Base-by-base conservation (phyloP, 2,113 vertebrate genomes). In the Paedocypris sp. region DNA sequence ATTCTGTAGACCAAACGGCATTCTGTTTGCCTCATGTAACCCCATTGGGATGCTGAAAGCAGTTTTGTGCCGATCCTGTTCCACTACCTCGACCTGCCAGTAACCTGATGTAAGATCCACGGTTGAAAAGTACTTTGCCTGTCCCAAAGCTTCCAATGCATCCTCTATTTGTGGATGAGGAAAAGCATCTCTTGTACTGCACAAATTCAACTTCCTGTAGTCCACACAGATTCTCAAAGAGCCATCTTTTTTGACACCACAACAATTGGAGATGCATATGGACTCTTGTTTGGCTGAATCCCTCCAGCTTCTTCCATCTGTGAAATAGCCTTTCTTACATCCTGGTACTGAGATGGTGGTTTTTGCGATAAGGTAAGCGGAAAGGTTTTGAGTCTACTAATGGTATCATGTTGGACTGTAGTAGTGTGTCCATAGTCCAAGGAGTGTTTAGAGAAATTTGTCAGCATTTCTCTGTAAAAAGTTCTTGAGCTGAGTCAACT, bases 61-160 rank as follows among this genome's bases (percentile, higher is more conserved):
- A 26, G 43, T 46, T 46, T 46, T 46, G 22, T 6, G 43, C 43
- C 13, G 23, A n/a, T 46, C 12, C 0, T 25, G 11, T 46, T 46
- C 43, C 6, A 22, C 50, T 2, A 67, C 68, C 10, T 71, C 59
- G n/a, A 71, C 60, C 19, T 70, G 57, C 63, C 59, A 66, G 10
- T 67, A 62, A 1, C 68, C 59, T 15, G 48, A 62, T 1, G 51
- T 59, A 2, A 67, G 53, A 29, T 68, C 31, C 9, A 63, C 36
- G 5, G 59, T 60, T 15, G 60, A 64, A 25, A 71, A 70, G 36
- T 35, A 66, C 36, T 33, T 70, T 22, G 57, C 43, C 13, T 70
- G 43, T 5, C 50, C 43, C 2, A 66, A 18, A 1, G 25, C 42
- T 19, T 67, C 48, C 11, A 69, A 47, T 25, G 60, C 60, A n/a